Conservation (phyloP, 1,140 invertebrate genomes). For the Leptonema lineaticorne region DNA sequence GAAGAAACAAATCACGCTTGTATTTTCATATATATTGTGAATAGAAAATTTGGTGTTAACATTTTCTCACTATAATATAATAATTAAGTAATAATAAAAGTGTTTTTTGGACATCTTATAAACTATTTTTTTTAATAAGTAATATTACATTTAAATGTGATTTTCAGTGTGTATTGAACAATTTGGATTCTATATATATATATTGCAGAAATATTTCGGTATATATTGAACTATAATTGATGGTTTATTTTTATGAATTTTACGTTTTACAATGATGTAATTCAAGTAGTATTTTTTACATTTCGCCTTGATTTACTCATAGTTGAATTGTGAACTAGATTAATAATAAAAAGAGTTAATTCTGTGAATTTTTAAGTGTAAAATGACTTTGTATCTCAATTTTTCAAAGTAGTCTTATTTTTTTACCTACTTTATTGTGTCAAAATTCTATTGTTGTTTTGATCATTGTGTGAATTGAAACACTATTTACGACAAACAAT, state of each 20-base stretch:
- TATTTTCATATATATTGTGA: conserved; percentile 41
- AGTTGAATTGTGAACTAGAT: not conserved
- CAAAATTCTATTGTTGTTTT: no score
- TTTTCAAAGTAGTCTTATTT: no score
- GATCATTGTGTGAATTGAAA: no score
- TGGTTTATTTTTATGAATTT: not conserved
- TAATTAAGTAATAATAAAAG: conserved; percentile 33
- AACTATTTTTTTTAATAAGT: conserved; percentile 21
- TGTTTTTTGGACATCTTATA: conserved; percentile 34
- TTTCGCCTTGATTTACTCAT: not conserved
- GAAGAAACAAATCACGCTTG: conserved; percentile 31
- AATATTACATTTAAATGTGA: conserved; percentile 25
- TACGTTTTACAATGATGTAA: not conserved
- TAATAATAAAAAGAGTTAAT: not conserved
- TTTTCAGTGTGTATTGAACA: conserved; percentile 28
- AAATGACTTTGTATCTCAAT: no score
- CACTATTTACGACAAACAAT: no score
- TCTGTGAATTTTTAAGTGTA: not conserved
- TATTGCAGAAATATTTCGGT: not conserved
- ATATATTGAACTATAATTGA: not conserved
- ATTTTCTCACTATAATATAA: conserved; percentile 33
- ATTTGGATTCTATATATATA: not conserved
- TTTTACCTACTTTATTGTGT: no score
- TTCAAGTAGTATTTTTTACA: not conserved
- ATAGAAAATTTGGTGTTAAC: conserved; percentile 38